Conservation (phyloP, 2,888 invertebrate species). For the Zaprionus lineosus region DNA sequence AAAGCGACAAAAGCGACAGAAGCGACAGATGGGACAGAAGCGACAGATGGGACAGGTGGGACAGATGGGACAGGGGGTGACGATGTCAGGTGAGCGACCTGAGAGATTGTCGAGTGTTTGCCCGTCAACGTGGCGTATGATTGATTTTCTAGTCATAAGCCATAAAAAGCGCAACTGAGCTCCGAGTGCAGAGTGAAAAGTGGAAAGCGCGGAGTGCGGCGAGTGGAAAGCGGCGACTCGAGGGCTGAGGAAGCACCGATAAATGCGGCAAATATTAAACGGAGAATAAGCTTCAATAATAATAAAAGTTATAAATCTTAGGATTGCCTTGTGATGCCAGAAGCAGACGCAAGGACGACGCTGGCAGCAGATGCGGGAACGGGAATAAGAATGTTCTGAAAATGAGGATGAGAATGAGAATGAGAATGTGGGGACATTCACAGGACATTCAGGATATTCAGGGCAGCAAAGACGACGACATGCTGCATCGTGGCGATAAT, state of each 20-base stretch:
- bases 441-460: slow-evolving; percentile 37
- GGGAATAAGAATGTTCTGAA: background rate
- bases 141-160: slow-evolving; percentile 70
- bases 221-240: slow-evolving; percentile 25
- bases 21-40: too few species aligned
- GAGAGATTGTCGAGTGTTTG: slow-evolving; percentile 22
- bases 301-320: slow-evolving; percentile 81
- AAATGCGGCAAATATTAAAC: slow-evolving; percentile 71
- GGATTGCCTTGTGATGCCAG: slow-evolving; percentile 53
- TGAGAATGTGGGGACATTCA: slow-evolving; percentile 2
- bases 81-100: slow-evolving; percentile 48
- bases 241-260: slow-evolving; percentile 59
- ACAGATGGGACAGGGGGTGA: slow-evolving; percentile 34
- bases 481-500: slow-evolving; percentile 81
- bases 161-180: slow-evolving; percentile 33
- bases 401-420: slow-evolving; percentile 11
- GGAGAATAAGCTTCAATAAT: slow-evolving; percentile 77
- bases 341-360: background rate
- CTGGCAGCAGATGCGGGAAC: background rate
- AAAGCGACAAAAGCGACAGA: too few species aligned
- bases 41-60: too few species aligned
- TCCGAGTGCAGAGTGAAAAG: too few species aligned
- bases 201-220: too few species aligned
- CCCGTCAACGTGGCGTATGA: slow-evolving; percentile 67
- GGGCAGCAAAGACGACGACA: slow-evolving; percentile 49